A percentile compares a stretch with the other conserved stretches of the same genome.
Conservation (phyloP, 2,888 invertebrate genomes). For the Microctonus brassicae region DNA sequence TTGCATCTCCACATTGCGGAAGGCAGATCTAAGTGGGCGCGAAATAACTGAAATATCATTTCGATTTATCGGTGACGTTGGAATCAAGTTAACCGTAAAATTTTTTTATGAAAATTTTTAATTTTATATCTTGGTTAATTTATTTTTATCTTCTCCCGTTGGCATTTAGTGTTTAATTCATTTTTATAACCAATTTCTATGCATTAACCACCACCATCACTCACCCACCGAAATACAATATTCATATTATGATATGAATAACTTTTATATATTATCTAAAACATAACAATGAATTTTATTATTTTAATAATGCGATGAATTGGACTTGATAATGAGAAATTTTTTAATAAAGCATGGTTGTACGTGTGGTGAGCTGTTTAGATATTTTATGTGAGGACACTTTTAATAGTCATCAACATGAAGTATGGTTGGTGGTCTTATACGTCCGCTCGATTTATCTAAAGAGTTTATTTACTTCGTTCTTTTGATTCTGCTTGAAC, state of each 20-base stretch:
- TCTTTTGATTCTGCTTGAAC: not conserved
- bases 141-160: not conserved
- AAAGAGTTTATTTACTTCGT: not conserved
- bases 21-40: not conserved
- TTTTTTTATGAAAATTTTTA: not conserved
- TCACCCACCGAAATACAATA: too few species aligned
- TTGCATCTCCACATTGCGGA: slow-evolving; percentile 2
- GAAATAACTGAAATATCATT: not conserved
- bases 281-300: not conserved
- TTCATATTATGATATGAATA: not conserved
- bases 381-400: too few species aligned
- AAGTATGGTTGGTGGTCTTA: not conserved
- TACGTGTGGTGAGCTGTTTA: too few species aligned
- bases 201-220: too few species aligned
- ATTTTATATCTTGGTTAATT: not conserved
- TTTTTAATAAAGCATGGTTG: too few species aligned
- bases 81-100: not conserved
- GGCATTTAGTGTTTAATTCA: not conserved
- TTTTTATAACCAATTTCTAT: not conserved
- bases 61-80: slow-evolving; percentile 13
- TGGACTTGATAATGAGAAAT: too few species aligned
- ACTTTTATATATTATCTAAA: not conserved
- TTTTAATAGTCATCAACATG: not conserved
- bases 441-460: not conserved
- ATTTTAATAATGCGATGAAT: too few species aligned